Evolutionary conservation across 2,888 invertebrate genomes (phyloP).

Genomic region (Drosophila ochracea): DNA sequence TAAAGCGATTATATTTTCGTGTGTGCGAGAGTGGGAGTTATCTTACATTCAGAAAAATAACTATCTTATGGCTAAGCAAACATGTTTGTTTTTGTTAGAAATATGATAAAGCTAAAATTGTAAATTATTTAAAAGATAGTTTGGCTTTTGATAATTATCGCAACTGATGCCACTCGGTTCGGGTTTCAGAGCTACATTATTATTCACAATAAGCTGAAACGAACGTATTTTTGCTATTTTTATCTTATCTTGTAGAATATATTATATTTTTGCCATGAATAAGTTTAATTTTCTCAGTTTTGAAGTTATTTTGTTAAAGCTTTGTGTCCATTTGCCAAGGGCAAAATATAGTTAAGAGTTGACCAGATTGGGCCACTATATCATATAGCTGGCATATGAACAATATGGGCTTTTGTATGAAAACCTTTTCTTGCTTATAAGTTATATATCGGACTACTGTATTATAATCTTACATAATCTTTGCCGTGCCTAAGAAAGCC

Average conservation of each 20-base stretch:
- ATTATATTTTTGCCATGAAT: neutral
- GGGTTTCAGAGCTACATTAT: neutral
- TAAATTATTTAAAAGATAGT: neutral
- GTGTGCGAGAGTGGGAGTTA: constrained; percentile 6
- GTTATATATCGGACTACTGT: neutral
- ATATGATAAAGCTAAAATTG: neutral
- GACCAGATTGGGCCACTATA: neutral
- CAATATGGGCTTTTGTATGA: neutral
- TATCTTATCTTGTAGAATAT: neutral
- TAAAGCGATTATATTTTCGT: constrained; percentile 8
- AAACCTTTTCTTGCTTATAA: too few relatives aligned
- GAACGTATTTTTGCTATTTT: neutral
- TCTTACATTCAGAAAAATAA: neutral
- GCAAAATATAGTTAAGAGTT: neutral
- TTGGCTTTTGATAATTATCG: neutral
- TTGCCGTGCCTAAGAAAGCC: too few relatives aligned
- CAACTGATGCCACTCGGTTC: neutral
- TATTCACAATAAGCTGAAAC: neutral
- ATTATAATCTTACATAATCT: neutral
- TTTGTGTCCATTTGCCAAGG: neutral
- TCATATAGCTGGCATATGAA: neutral
- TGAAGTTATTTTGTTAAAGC: neutral
- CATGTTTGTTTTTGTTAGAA: neutral
- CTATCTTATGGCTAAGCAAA: neutral
- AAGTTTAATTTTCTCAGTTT: neutral